phyloP scores from a whole-genome alignment of 2,113 vertebrate genomes.

The Hylia prasina region DNA sequence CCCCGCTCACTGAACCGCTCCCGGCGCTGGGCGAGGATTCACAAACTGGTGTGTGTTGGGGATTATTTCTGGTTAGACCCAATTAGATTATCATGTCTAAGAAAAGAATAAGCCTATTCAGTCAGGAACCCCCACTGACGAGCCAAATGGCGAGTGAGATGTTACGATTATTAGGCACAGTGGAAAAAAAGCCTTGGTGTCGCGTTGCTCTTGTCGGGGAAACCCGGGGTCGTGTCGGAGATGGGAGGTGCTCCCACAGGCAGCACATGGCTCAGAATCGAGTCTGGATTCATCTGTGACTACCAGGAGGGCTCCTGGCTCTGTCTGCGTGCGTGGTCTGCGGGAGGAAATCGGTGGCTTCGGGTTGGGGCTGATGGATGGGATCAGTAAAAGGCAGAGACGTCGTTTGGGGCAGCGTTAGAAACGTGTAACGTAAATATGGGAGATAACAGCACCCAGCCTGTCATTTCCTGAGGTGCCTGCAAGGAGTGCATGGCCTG shows the following conservation, averaged over 20 bases:
- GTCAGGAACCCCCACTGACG: not conserved
- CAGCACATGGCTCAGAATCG: not conserved
- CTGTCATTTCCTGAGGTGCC: not conserved
- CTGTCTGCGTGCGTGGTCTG: not conserved
- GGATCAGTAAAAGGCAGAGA: not conserved
- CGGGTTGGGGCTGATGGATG: not conserved
- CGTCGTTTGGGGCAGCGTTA: not conserved
- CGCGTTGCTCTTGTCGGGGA: not conserved
- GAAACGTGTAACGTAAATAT: fast-evolving
- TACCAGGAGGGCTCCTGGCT: not conserved
- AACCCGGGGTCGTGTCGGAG: not conserved
- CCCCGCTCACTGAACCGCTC: not conserved
- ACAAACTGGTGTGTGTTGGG: not conserved
- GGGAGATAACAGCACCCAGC: not conserved
- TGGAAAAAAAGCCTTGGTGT: not conserved
- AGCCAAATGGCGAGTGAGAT: constrained; percentile 49
- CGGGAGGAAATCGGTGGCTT: not conserved
- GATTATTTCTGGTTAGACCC: constrained; percentile 59
- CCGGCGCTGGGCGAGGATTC: not conserved
- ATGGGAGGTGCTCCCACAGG: not conserved
- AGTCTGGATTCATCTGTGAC: fast-evolving
- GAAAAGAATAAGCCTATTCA: constrained; percentile 52
- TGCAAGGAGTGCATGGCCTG: not conserved
- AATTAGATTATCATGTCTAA: constrained; percentile 58
- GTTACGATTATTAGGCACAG: not conserved